Conservation (phyloP, 2,888 invertebrate species). For the Tipula lateralis region DNA sequence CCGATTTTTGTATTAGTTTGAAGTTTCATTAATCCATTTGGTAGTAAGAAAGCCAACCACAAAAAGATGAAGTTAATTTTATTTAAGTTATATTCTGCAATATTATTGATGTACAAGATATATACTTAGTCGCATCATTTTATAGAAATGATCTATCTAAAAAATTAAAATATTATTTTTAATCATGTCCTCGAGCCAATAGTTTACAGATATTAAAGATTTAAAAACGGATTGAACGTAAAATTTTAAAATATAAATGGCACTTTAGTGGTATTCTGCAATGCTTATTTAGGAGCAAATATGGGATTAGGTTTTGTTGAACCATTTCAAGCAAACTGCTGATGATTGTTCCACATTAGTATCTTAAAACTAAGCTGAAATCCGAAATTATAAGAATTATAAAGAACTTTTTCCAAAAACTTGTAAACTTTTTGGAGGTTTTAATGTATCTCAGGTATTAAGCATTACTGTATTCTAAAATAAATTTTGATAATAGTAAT, state of each 20-base stretch:
- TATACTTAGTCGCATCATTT: constrained; percentile 30
- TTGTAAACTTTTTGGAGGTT: background rate
- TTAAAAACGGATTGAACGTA: background rate
- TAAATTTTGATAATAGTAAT: background rate
- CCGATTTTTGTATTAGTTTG: constrained; percentile 36
- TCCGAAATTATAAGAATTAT: background rate
- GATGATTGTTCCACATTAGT: background rate
- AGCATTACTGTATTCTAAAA: background rate
- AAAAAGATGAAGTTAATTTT: constrained; percentile 33
- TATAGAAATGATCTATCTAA: constrained; percentile 31
- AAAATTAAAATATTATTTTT: constrained; percentile 30
- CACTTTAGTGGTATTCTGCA: constrained; percentile 32
- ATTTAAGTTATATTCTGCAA: constrained; percentile 19
- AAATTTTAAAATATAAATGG: constrained; percentile 27
- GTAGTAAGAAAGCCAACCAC: constrained; percentile 35
- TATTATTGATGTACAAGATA: constrained; percentile 20
- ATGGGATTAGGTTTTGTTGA: constrained; percentile 34
- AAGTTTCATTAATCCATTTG: constrained; percentile 36
- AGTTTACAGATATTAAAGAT: background rate
- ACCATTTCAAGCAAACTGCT: constrained; percentile 35
- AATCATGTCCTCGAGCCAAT: too few species aligned
- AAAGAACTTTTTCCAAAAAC: background rate
- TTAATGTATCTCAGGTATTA: background rate
- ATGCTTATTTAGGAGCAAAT: constrained; percentile 33
- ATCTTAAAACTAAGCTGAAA: background rate